These are phyloP conservation scores for Datnioides undecimradiatus DNA, from an alignment of 2,113 vertebrate genomes.

Conservation along the genomic window DNA sequence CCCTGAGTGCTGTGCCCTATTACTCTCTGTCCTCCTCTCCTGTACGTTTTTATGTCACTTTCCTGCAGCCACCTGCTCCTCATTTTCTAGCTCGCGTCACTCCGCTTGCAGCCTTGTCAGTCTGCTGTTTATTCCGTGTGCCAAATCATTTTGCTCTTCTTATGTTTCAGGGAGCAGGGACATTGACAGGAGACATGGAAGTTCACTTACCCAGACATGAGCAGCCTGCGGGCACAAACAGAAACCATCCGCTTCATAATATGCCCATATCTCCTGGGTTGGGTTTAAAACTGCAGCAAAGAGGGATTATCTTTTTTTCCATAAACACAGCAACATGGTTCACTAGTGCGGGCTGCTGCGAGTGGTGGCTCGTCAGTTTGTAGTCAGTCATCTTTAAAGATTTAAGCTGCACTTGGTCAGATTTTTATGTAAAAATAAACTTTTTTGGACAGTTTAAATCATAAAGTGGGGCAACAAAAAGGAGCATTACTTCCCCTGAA, in stretches of 20 bases:
- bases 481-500: background rate
- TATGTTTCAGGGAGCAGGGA: slow-evolving; percentile 47
- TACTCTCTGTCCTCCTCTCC: slow-evolving; percentile 30
- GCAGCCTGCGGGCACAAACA: slow-evolving; percentile 56
- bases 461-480: slow-evolving; percentile 32
- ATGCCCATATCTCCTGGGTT: slow-evolving; percentile 52
- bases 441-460: slow-evolving; percentile 43
- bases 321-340: slow-evolving; percentile 52
- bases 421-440: slow-evolving; percentile 61
- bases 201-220: slow-evolving; percentile 66
- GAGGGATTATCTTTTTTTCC: slow-evolving; percentile 54
- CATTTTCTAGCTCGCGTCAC: background rate
- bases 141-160: slow-evolving; percentile 57
- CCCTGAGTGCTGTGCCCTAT: slow-evolving; percentile 12
- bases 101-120: slow-evolving; percentile 30
- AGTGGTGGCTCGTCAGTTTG: slow-evolving; percentile 39
- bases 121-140: slow-evolving; percentile 33
- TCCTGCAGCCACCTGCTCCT: slow-evolving; percentile 51
- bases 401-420: slow-evolving; percentile 39
- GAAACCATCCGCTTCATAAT: slow-evolving; percentile 55
- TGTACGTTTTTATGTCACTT: slow-evolving; percentile 27
- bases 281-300: slow-evolving; percentile 52
- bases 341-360: slow-evolving; percentile 18
- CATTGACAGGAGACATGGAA: slow-evolving; percentile 66
- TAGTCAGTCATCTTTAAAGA: slow-evolving; percentile 61